These are phyloP conservation scores for Odontomyia ornata DNA, from an alignment of 2,888 invertebrate species.

Conservation along the genomic window DNA sequence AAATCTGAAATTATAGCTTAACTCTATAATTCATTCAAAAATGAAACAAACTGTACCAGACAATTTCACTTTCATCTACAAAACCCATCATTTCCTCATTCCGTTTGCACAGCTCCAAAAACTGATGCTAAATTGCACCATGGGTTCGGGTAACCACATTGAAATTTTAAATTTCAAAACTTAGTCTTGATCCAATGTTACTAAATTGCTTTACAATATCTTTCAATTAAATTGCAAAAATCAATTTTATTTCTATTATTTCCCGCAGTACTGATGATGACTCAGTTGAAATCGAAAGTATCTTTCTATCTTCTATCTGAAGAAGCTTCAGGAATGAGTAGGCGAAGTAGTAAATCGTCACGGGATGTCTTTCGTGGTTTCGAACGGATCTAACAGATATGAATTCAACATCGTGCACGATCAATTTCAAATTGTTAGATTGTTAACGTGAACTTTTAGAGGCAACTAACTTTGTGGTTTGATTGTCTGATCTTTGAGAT, in stretches of 20 bases:
- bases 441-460: background rate
- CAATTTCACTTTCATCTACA: too few relatives aligned
- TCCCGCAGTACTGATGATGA: background rate
- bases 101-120: too few relatives aligned
- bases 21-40: too few relatives aligned
- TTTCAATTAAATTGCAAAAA: slow-evolving; percentile 17
- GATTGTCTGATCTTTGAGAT: background rate
- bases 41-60: too few relatives aligned
- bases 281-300: background rate
- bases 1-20: too few relatives aligned
- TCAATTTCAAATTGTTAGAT: background rate
- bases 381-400: too few relatives aligned
- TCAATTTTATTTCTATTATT: background rate
- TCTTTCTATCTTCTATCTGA: background rate
- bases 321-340: background rate
- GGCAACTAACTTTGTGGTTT: background rate
- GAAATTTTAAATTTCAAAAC: background rate
- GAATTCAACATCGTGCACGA: background rate
- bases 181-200: background rate
- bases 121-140: too few relatives aligned
- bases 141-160: too few relatives aligned
- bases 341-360: background rate
- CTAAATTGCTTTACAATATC: slow-evolving; percentile 19
- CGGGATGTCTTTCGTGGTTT: background rate
- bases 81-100: too few relatives aligned